A percentile compares a stretch with the other conserved stretches of the same genome.
Evolutionary conservation across 2,797 vertebrate species (phyloP).

Genomic region (Psittacula echo): DNA sequence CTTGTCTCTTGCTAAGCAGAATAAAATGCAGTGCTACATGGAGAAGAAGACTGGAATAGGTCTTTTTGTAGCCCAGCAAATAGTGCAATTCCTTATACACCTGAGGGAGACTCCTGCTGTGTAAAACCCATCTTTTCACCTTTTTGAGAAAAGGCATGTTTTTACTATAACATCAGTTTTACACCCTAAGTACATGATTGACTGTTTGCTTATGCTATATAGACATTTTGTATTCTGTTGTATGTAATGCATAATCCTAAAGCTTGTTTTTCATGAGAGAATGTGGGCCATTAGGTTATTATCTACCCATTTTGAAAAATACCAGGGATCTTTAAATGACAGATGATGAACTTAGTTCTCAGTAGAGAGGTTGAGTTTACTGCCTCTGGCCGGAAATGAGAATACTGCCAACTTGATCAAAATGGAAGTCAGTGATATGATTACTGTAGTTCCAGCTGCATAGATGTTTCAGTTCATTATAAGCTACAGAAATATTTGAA

Average conservation of each 20-base stretch:
- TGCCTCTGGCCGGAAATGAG: not conserved
- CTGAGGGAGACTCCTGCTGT: not conserved
- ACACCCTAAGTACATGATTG: not conserved
- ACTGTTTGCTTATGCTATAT: not conserved
- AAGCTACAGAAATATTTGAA: not conserved
- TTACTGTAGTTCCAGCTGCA: not conserved
- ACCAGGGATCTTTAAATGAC: not conserved
- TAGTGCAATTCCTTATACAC: not conserved
- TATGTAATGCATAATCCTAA: not conserved
- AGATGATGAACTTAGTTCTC: not conserved
- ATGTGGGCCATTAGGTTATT: not conserved
- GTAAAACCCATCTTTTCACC: not conserved
- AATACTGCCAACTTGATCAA: not conserved
- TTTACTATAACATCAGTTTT: not conserved
- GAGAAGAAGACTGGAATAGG: not conserved
- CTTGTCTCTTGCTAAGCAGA: slow-evolving; percentile 32
- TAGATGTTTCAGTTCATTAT: not conserved
- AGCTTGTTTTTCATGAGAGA: not conserved
- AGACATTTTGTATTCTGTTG: not conserved
- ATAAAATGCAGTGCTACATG: not conserved
- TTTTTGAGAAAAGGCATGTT: not conserved
- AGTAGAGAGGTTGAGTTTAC: not conserved
- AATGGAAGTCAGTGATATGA: not conserved
- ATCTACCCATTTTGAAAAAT: not conserved
- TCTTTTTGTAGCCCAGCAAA: slow-evolving; percentile 16